Conservation (phyloP, 2,113 vertebrate genomes). For the Hypanus sabinus region DNA sequence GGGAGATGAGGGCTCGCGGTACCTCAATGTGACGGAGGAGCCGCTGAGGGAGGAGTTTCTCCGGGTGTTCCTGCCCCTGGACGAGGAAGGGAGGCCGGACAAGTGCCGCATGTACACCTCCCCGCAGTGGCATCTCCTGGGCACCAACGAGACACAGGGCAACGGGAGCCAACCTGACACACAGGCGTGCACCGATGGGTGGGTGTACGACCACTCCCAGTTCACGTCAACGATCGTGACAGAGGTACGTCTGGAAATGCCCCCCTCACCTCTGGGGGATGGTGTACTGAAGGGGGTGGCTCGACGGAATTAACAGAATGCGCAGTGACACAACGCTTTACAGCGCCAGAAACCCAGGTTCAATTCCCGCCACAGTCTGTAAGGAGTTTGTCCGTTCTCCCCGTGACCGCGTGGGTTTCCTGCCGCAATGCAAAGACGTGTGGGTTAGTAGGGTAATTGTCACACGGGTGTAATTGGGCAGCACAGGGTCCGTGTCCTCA, state of each 20-base stretch:
- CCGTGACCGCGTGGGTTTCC: no score
- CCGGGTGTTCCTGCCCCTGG: not conserved
- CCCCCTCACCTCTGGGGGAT: no score
- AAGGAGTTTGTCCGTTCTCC: no score
- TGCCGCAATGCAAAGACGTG: no score
- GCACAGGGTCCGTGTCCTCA: not conserved
- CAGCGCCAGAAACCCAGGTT: no score
- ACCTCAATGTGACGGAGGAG: not conserved
- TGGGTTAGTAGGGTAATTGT: no score
- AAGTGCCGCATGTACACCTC: not conserved
- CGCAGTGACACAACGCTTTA: no score
- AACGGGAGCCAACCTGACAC: constrained; percentile 44
- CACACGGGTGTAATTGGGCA: no score
- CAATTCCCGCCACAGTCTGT: no score
- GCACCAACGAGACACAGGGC: not conserved
- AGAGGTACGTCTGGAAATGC: not conserved
- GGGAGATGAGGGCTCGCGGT: not conserved
- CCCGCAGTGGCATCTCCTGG: not conserved
- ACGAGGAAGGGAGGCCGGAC: not conserved
- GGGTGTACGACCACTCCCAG: constrained; percentile 46
- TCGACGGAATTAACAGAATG: no score
- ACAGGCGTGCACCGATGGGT: constrained; percentile 48
- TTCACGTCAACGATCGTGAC: not conserved
- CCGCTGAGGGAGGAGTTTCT: not conserved
- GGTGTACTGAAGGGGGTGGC: no score